phyloP scores from a whole-genome alignment of 1,140 invertebrate species.

The Yoshiicerus persimilis region DNA sequence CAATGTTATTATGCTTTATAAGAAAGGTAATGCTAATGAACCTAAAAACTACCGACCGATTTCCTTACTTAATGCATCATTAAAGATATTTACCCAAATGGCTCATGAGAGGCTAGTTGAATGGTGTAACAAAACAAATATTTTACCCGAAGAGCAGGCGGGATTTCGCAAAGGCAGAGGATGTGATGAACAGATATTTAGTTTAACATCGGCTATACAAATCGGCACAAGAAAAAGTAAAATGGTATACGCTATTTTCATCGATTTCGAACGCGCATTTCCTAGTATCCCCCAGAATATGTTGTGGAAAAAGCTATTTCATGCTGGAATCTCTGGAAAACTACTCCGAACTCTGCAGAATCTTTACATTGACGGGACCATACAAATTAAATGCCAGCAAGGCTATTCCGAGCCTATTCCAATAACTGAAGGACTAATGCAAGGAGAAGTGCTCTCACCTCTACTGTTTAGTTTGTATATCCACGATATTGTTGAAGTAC shows the following conservation, averaged over 20 bases:
- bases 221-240: background rate
- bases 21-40: background rate
- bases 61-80: background rate
- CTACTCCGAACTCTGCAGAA: background rate
- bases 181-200: slow-evolving; percentile 49
- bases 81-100: background rate
- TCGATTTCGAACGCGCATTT: slow-evolving; percentile 34
- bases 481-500: slow-evolving; percentile 27
- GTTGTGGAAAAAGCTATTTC: slow-evolving; percentile 23
- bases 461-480: slow-evolving; percentile 46
- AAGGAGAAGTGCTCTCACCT: slow-evolving; percentile 48
- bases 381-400: background rate
- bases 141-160: slow-evolving; percentile 47
- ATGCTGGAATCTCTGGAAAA: slow-evolving; percentile 9
- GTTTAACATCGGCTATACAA: slow-evolving; percentile 30
- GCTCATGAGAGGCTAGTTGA: background rate
- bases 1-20: background rate
- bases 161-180: slow-evolving; percentile 46
- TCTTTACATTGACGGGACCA: background rate
- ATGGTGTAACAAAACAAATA: background rate
- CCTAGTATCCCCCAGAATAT: slow-evolving; percentile 3
- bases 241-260: slow-evolving; percentile 24
- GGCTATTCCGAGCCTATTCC: background rate
- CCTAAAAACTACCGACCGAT: background rate
- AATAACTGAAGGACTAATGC: slow-evolving; percentile 45